phyloP scores from a whole-genome alignment of 2,113 vertebrate genomes.

The Cottus gobio region DNA sequence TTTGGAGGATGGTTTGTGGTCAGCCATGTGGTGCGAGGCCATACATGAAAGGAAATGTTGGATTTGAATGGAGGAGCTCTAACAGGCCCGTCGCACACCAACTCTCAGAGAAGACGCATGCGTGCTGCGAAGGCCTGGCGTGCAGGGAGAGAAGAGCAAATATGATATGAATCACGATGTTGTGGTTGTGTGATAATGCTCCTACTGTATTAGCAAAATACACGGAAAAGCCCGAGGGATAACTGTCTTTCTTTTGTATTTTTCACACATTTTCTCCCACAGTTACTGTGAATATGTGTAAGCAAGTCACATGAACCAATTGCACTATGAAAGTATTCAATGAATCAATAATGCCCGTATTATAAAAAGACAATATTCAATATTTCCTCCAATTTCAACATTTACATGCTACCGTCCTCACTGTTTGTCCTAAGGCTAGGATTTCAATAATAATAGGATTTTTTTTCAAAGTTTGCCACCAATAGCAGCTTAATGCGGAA shows the following conservation, averaged over 20 bases:
- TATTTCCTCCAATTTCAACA: neutral
- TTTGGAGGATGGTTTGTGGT: constrained; percentile 78
- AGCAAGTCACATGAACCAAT: neutral
- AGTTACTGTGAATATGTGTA: neutral
- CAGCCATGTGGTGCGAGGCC: constrained; percentile 73
- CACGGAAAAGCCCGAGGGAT: neutral
- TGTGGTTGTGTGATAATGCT: neutral
- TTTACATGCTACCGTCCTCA: neutral
- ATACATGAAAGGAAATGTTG: constrained; percentile 78
- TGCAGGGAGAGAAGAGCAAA: constrained; percentile 17
- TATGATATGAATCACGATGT: constrained; percentile 18
- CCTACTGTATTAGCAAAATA: neutral
- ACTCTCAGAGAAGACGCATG: constrained; percentile 19
- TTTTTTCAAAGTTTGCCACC: neutral
- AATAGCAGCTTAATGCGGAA: neutral
- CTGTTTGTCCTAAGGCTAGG: neutral
- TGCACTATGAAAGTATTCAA: neutral
- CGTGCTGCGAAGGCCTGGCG: neutral
- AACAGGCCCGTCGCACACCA: constrained; percentile 54
- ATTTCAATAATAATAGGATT: neutral
- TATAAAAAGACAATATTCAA: neutral
- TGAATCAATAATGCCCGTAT: constrained; percentile 18
- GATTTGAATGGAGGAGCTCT: constrained; percentile 68
- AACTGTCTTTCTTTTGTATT: neutral
- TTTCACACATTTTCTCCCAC: constrained; percentile 11